A percentile compares a stretch with the other conserved stretches of the same genome.
Evolutionary conservation across 2,888 invertebrate genomes (phyloP).

Genomic region (Eupeodes luniger): DNA sequence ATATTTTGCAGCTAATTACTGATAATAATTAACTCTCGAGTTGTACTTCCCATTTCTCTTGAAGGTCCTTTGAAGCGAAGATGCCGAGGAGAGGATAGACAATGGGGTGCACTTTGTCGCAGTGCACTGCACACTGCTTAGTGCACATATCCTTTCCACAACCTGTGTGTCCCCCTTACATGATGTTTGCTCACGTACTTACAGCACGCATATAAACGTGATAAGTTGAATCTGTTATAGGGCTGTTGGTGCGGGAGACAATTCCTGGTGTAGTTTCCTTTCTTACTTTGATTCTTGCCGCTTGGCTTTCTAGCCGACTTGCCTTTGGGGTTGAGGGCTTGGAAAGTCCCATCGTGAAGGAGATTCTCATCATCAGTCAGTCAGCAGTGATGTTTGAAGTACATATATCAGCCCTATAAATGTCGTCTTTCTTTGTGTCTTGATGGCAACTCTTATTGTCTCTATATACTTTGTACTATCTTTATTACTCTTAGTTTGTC

Average conservation of each 20-base stretch:
- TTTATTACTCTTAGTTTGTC: constrained; percentile 57
- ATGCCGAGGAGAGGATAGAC: constrained; percentile 39
- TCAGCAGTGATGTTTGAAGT: constrained; percentile 57
- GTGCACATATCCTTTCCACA: too few species aligned
- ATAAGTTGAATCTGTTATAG: constrained; percentile 30
- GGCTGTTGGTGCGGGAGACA: constrained; percentile 1
- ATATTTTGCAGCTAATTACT: constrained; percentile 68
- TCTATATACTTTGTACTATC: constrained; percentile 37
- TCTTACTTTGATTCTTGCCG: constrained; percentile 68
- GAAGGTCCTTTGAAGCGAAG: constrained; percentile 52
- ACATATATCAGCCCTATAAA: constrained; percentile 24
- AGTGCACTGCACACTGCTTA: background rate
- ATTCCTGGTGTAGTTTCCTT: constrained; percentile 63
- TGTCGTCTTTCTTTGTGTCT: constrained; percentile 44
- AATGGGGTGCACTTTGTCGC: constrained; percentile 39
- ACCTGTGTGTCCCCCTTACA: constrained; percentile 41
- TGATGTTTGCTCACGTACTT: constrained; percentile 67
- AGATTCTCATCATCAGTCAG: constrained; percentile 66
- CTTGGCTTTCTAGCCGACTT: background rate
- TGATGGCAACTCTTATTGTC: constrained; percentile 3
- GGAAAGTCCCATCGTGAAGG: constrained; percentile 5
- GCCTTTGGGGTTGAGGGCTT: constrained; percentile 22
- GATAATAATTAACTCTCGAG: constrained; percentile 72
- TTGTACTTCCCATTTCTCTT: constrained; percentile 63
- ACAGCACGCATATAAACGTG: constrained; percentile 63